phyloP scores from a whole-genome alignment of 2,888 invertebrate genomes.

The Chromoteleia sp. region DNA sequence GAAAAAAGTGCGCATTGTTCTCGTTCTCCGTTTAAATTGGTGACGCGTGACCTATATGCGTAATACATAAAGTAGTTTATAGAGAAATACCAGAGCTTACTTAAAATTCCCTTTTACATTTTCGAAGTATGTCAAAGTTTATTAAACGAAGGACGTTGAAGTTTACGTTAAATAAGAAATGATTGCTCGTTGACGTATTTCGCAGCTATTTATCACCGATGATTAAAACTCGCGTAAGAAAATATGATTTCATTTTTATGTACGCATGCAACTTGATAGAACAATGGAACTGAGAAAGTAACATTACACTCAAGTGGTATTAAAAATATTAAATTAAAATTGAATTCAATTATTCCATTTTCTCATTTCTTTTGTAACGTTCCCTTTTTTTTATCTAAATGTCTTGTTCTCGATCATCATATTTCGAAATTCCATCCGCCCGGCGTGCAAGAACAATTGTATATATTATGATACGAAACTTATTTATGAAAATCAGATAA shows the following conservation, averaged over 20 bases:
- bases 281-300: constrained; percentile 44
- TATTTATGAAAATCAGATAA: constrained; percentile 56
- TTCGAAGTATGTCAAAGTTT: constrained; percentile 26
- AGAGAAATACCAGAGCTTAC: constrained; percentile 35
- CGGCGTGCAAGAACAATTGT: constrained; percentile 57
- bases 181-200: constrained; percentile 11
- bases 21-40: constrained; percentile 47
- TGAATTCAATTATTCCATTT: constrained; percentile 45
- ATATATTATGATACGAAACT: constrained; percentile 42
- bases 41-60: constrained; percentile 59
- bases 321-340: constrained; percentile 39
- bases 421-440: constrained; percentile 47
- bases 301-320: constrained; percentile 19
- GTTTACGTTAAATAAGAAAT: constrained; percentile 33
- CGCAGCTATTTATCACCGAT: constrained; percentile 32
- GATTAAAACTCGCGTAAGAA: constrained; percentile 21
- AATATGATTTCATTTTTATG: constrained; percentile 37
- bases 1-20: constrained; percentile 48
- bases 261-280: constrained; percentile 8
- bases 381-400: constrained; percentile 32
- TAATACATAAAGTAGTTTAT: constrained; percentile 33
- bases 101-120: constrained; percentile 36
- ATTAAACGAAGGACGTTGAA: constrained; percentile 30
- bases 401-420: constrained; percentile 44
- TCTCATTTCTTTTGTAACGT: constrained; percentile 33